A percentile compares a stretch with the other conserved stretches of the same genome.
Conservation (phyloP, 2,113 vertebrate genomes). For the Cariama cristata region DNA sequence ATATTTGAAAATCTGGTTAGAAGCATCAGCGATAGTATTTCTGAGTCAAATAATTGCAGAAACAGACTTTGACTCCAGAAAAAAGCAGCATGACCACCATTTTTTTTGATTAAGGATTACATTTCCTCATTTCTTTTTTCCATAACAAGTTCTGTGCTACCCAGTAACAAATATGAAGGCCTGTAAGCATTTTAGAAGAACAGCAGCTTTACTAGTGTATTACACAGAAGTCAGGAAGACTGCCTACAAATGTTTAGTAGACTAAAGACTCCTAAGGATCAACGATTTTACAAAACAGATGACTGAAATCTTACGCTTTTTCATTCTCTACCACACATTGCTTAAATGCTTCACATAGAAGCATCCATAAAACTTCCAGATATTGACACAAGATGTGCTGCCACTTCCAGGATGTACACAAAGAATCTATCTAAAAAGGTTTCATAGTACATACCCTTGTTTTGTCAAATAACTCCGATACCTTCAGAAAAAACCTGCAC, state of each 20-base stretch:
- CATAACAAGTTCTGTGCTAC: neutral
- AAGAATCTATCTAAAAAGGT: neutral
- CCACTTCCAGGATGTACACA: neutral
- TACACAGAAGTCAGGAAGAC: neutral
- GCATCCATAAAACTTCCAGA: neutral
- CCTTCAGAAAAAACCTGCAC: conserved; percentile 95
- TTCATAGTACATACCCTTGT: conserved; percentile 87
- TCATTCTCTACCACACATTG: neutral
- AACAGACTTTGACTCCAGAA: neutral
- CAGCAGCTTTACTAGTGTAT: neutral
- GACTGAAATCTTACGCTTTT: neutral
- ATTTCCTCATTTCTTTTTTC: neutral
- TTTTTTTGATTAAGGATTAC: neutral
- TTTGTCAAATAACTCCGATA: conserved; percentile 98
- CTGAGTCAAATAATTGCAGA: neutral
- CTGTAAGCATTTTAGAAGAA: neutral
- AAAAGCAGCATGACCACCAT: neutral
- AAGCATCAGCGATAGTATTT: neutral
- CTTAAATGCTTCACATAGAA: neutral
- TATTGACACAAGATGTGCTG: neutral
- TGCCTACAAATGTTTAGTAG: neutral
- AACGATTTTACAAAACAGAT: neutral
- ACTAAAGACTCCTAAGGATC: neutral
- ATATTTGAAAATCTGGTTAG: neutral
- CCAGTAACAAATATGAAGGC: neutral